Conservation (phyloP, 2,888 invertebrate genomes). For the Elysia crispata region DNA sequence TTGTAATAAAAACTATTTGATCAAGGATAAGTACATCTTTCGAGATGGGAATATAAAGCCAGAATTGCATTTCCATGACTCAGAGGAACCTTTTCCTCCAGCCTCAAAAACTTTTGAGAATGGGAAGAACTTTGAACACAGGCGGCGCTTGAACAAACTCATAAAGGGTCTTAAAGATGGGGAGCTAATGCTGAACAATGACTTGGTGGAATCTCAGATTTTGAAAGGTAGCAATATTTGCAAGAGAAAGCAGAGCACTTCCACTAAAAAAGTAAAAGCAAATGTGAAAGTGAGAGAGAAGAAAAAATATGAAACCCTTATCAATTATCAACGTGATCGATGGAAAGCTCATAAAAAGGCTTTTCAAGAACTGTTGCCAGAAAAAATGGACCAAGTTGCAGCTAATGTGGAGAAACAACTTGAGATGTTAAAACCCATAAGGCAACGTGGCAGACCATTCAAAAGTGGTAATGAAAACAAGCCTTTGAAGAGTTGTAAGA, state of each 20-base stretch:
- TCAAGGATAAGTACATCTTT: constrained; percentile 25
- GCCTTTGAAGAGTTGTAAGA: not conserved
- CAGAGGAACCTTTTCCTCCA: not conserved
- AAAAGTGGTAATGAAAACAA: not conserved
- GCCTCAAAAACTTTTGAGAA: constrained; percentile 15
- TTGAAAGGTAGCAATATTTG: constrained; percentile 1
- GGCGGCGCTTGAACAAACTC: constrained; percentile 40
- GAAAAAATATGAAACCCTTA: constrained; percentile 47
- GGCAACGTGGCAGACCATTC: not conserved
- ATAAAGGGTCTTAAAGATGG: constrained; percentile 43
- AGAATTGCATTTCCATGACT: not conserved
- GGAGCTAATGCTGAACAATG: constrained; percentile 37
- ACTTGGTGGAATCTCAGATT: constrained; percentile 23
- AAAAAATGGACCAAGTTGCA: constrained; percentile 40
- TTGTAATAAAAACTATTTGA: no score
- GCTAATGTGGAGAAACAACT: constrained; percentile 45
- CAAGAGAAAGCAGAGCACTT: constrained; percentile 27
- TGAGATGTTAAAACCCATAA: not conserved
- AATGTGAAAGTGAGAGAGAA: constrained; percentile 43
- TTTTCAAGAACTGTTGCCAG: constrained; percentile 44
- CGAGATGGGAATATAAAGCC: constrained; percentile 43
- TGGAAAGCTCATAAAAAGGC: constrained; percentile 42
- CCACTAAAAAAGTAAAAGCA: constrained; percentile 38
- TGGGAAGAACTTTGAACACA: constrained; percentile 33
- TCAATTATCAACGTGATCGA: constrained; percentile 43